Conservation (phyloP, 2,113 vertebrate genomes). For the Larimichthys polyactis region DNA sequence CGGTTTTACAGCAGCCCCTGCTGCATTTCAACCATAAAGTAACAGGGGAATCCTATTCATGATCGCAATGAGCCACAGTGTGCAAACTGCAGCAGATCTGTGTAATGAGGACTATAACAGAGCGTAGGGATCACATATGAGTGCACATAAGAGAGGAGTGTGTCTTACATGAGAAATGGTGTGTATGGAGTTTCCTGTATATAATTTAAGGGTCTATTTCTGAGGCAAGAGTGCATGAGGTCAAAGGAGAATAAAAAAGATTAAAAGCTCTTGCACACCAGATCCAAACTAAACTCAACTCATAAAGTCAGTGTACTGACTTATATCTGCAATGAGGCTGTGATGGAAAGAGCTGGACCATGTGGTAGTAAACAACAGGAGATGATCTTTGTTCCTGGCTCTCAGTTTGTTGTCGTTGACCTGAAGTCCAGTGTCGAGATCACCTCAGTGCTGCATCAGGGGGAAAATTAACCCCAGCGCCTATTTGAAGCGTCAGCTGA, state of each 20-base stretch:
- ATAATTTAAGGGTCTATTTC: neutral
- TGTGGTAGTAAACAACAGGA: neutral
- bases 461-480: neutral
- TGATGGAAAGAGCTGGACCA: neutral
- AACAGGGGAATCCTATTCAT: conserved; percentile 23
- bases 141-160: too few species aligned
- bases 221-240: too few species aligned
- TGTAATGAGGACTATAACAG: neutral
- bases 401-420: conserved; percentile 16
- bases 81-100: conserved; percentile 4
- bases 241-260: too few species aligned
- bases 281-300: too few species aligned
- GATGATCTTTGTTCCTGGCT: conserved; percentile 7
- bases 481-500: neutral
- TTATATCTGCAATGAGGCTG: neutral
- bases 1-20: neutral
- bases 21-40: conserved; percentile 20
- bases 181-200: neutral
- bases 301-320: neutral
- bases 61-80: conserved; percentile 11
- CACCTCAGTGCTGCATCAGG: conserved; percentile 1
- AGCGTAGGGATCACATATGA: neutral
- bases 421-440: neutral
- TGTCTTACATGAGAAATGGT: neutral
- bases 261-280: too few species aligned